A percentile compares a stretch with the other conserved stretches of the same genome.
Evolutionary conservation across 2,797 vertebrate species (phyloP).

Genomic region (Rhinella marina): DNA sequence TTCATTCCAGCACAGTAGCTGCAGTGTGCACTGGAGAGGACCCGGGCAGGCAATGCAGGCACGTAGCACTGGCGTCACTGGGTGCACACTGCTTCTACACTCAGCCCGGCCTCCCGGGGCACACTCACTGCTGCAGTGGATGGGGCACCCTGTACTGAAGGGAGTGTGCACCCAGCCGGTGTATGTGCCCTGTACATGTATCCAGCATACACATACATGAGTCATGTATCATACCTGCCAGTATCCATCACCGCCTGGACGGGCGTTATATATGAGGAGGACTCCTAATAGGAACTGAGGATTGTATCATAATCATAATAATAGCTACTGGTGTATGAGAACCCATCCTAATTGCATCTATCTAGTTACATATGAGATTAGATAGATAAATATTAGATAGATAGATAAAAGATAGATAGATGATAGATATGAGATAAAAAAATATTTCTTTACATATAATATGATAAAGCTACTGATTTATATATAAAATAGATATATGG

Average conservation of each 20-base stretch:
- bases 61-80: conserved; percentile 60
- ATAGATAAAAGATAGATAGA: too few species aligned
- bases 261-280: neutral
- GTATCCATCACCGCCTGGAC: neutral
- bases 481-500: too few species aligned
- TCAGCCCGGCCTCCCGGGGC: neutral
- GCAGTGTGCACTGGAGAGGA: neutral
- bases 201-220: neutral
- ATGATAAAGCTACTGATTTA: too few species aligned
- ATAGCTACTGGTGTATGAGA: neutral
- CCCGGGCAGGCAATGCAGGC: conserved; percentile 22
- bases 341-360: too few species aligned
- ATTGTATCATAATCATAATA: neutral
- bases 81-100: neutral
- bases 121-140: neutral
- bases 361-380: too few species aligned
- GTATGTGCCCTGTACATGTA: neutral
- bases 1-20: neutral
- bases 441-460: too few species aligned
- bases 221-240: neutral
- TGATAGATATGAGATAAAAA: too few species aligned
- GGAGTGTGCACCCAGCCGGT: neutral
- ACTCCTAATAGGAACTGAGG: neutral
- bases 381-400: too few species aligned
- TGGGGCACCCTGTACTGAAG: neutral